A percentile compares a stretch with the other conserved stretches of the same genome.
Conservation (phyloP, 2,113 vertebrate species). For the Polypterus senegalus region DNA sequence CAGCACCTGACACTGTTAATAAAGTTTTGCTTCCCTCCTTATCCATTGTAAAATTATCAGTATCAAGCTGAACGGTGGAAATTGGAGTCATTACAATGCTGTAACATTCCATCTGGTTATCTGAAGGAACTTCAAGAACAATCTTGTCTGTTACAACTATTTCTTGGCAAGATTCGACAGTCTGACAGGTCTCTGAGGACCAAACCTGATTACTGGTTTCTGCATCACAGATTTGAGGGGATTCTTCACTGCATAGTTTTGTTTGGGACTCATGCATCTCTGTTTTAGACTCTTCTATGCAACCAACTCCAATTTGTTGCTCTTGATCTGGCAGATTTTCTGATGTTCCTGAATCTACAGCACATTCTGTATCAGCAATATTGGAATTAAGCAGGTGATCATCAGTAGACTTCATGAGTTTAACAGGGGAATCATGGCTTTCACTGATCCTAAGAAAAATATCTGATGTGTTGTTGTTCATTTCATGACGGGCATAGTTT, state of each 20-base stretch:
- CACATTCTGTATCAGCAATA: no score
- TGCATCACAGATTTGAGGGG: not conserved
- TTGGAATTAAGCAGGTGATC: no score
- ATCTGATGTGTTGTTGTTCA: slow-evolving; percentile 43
- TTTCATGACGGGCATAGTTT: slow-evolving; percentile 61
- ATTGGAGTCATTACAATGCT: slow-evolving; percentile 41
- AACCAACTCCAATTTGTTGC: no score
- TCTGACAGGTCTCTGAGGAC: not conserved
- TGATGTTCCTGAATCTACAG: no score
- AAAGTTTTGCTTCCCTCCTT: no score
- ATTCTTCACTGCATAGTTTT: not conserved
- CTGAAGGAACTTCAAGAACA: slow-evolving; percentile 2
- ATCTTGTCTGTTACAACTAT: slow-evolving; percentile 10
- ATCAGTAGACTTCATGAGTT: no score
- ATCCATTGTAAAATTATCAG: not conserved
- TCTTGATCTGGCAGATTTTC: no score
- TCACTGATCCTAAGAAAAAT: slow-evolving; percentile 27
- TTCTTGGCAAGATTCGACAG: slow-evolving; percentile 19
- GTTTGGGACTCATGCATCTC: no score
- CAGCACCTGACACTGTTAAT: no score
- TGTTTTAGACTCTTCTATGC: no score
- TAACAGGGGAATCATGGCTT: slow-evolving; percentile 9
- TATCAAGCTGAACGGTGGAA: slow-evolving; percentile 21
- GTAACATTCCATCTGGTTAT: slow-evolving; percentile 31
- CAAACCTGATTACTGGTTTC: slow-evolving; percentile 2